These are phyloP conservation scores for Cisticola juncidis DNA, from an alignment of 2,113 vertebrate species.

Conservation along the genomic window DNA sequence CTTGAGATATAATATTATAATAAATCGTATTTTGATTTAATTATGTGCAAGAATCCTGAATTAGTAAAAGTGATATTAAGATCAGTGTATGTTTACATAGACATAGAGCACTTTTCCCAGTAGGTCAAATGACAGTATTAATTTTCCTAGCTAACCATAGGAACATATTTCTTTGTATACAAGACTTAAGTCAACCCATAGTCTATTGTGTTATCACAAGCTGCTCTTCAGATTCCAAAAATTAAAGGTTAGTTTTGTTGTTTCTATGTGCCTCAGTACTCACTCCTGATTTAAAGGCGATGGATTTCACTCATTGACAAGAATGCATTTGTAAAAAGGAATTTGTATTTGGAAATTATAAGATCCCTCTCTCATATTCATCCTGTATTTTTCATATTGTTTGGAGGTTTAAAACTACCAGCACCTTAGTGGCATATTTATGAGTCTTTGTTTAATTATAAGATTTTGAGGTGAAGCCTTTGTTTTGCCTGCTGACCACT, in stretches of 20 bases:
- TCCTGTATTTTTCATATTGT: not conserved
- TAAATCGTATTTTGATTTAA: not conserved
- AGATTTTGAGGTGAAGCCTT: not conserved
- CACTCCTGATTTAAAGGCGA: not conserved
- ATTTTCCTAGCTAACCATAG: not conserved
- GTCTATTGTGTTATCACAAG: not conserved
- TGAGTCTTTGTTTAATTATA: not conserved
- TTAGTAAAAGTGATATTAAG: not conserved
- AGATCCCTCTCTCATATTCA: not conserved
- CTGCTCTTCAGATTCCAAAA: constrained; percentile 22
- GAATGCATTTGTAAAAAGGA: not conserved
- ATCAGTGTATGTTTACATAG: not conserved
- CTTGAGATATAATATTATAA: not conserved
- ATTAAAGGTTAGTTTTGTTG: not conserved
- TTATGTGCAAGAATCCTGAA: not conserved
- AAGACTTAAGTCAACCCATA: not conserved
- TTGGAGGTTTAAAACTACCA: not conserved
- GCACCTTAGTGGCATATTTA: not conserved
- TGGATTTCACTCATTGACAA: not conserved
- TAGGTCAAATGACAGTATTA: not conserved
- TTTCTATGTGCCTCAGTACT: not conserved
- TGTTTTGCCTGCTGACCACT: not conserved
- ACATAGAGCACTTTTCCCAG: not conserved
- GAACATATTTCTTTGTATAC: not conserved
- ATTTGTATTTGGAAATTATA: not conserved